Percentiles rank a stretch among this genome's conserved stretches.
These are phyloP conservation scores for Bufo gargarizans DNA, from an alignment of 2,113 vertebrate genomes.

Conservation along the genomic window DNA sequence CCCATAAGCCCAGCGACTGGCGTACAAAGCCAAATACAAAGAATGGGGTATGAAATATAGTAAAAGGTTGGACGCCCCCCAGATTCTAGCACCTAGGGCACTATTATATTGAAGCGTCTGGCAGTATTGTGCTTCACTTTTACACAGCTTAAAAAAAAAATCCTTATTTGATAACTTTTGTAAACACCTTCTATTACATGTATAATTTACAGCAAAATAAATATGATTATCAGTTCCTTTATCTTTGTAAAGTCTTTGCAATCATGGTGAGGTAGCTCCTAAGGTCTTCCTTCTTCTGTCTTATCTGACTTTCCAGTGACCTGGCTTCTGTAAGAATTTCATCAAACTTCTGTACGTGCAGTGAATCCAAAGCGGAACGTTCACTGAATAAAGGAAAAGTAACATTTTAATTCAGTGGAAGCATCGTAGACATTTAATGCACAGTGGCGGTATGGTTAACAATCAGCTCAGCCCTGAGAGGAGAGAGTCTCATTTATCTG, in stretches of 20 bases:
- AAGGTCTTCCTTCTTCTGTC: constrained; percentile 72
- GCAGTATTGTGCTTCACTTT: not conserved
- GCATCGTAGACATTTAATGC: not conserved
- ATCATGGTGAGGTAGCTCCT: constrained; percentile 69
- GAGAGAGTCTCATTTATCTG: too few species aligned
- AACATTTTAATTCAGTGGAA: not conserved
- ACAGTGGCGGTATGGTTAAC: not conserved
- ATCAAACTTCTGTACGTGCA: constrained; percentile 70
- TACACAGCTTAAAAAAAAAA: not conserved
- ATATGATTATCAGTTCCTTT: constrained; percentile 24
- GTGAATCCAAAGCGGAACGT: constrained; percentile 70
- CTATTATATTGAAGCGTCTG: not conserved
- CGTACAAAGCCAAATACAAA: not conserved
- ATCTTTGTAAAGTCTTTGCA: constrained; percentile 67
- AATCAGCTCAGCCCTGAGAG: too few species aligned
- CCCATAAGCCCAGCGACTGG: not conserved
- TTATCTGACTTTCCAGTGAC: constrained; percentile 69
- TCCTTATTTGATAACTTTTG: not conserved
- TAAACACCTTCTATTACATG: not conserved
- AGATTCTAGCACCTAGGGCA: not conserved
- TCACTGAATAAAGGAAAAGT: constrained; percentile 67
- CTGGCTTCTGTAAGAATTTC: constrained; percentile 72
- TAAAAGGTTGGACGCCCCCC: not conserved
- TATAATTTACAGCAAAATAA: not conserved
- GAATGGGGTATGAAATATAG: not conserved